A percentile compares a stretch with the other conserved stretches of the same genome.
Conservation (phyloP, 2,888 invertebrate genomes). For the Hyles lineata region DNA sequence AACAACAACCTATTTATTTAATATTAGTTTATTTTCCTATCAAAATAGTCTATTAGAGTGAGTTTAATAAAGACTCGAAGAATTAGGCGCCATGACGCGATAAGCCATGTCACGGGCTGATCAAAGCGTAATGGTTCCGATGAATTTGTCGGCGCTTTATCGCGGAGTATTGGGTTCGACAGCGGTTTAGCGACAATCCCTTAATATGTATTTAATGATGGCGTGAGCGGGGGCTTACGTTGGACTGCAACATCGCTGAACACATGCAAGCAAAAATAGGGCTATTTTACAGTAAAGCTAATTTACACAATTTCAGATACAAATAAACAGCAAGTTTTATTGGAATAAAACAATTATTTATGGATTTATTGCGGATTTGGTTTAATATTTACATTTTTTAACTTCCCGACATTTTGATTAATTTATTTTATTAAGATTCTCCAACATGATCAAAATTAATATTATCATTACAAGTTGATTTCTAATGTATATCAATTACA, state of each 20-base stretch:
- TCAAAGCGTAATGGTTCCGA: background rate
- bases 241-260: background rate
- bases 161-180: background rate
- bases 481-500: too few species aligned
- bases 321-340: too few species aligned
- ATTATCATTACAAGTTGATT: too few species aligned
- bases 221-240: constrained; percentile 5
- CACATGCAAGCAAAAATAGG: background rate
- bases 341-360: too few species aligned
- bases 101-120: constrained; percentile 10
- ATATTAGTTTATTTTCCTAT: constrained; percentile 3
- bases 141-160: constrained; percentile 19
- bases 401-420: too few species aligned
- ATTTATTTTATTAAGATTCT: too few species aligned
- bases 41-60: background rate
- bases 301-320: background rate
- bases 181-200: constrained; percentile 30
- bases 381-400: too few species aligned
- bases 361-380: too few species aligned
- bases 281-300: background rate
- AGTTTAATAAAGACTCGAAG: constrained; percentile 11
- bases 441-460: too few species aligned
- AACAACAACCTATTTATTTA: background rate
- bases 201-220: constrained; percentile 31
- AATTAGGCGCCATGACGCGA: constrained; percentile 10